Evolutionary conservation across 2,888 invertebrate genomes (phyloP).

Genomic region (Rugalucina vietnamica): DNA sequence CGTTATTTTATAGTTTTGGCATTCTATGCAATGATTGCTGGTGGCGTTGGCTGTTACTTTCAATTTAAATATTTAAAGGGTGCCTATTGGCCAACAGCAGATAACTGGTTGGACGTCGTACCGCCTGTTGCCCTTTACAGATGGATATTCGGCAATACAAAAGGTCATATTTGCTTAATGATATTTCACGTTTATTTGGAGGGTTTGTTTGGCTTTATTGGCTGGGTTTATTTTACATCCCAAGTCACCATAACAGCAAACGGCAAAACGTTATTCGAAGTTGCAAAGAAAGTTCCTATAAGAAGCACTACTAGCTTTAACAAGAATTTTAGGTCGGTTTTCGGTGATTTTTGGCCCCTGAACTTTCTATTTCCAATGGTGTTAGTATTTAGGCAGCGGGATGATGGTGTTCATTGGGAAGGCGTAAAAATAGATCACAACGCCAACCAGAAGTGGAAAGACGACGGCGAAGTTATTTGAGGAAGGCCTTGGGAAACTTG

Average conservation of each 20-base stretch:
- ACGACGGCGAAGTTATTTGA: constrained; percentile 29
- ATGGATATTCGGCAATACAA: constrained; percentile 49
- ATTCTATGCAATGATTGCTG: constrained; percentile 66
- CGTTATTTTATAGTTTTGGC: constrained; percentile 74
- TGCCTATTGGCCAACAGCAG: constrained; percentile 51
- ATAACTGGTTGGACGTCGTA: constrained; percentile 62
- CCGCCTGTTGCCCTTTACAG: constrained; percentile 63
- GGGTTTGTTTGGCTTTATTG: constrained; percentile 61
- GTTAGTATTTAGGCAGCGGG: constrained; percentile 69
- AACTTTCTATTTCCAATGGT: constrained; percentile 75
- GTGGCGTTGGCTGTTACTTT: constrained; percentile 61
- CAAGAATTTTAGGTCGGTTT: constrained; percentile 70
- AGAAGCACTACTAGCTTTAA: constrained; percentile 54
- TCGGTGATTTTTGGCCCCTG: constrained; percentile 73
- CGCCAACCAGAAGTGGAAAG: constrained; percentile 50
- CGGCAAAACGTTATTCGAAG: constrained; percentile 70
- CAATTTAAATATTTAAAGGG: constrained; percentile 63
- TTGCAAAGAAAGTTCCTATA: constrained; percentile 64
- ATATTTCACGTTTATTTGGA: constrained; percentile 62
- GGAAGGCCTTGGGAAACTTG: no score
- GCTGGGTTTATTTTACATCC: constrained; percentile 62
- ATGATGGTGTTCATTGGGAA: constrained; percentile 71
- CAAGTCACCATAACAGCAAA: constrained; percentile 56
- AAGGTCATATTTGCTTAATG: constrained; percentile 57
- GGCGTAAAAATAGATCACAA: constrained; percentile 65